phyloP scores from a whole-genome alignment of 2,797 vertebrate genomes.

The Kryptopterus vitreolus region DNA sequence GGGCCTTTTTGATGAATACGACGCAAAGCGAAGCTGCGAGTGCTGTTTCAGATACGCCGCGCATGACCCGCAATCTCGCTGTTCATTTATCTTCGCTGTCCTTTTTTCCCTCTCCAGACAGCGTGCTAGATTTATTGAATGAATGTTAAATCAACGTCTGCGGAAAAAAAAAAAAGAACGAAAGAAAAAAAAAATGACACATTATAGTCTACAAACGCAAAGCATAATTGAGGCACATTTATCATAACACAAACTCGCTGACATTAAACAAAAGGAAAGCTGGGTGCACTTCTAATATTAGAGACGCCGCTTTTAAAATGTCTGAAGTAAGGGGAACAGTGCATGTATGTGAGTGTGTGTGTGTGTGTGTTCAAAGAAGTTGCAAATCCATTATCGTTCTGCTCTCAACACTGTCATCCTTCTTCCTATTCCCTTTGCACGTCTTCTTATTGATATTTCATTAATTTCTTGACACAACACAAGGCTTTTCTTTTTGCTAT shows the following conservation, averaged over 20 bases:
- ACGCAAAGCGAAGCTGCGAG: constrained; percentile 21
- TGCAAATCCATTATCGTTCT: background rate
- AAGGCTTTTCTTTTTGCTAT: background rate
- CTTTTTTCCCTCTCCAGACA: constrained; percentile 5
- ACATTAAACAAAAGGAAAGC: constrained; percentile 30
- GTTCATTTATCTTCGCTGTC: constrained; percentile 26
- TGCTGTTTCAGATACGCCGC: constrained; percentile 17
- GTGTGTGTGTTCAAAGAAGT: constrained; percentile 1
- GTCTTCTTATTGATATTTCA: background rate
- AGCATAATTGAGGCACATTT: constrained; percentile 42
- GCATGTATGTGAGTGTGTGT: background rate
- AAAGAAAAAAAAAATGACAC: constrained; percentile 27
- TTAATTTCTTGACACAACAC: background rate
- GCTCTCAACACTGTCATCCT: background rate
- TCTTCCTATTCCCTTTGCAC: background rate
- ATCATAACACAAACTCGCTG: constrained; percentile 35
- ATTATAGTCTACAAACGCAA: constrained; percentile 33
- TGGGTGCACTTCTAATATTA: constrained; percentile 35
- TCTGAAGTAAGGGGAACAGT: constrained; percentile 7
- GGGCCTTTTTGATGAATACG: constrained; percentile 69
- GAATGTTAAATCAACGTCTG: constrained; percentile 35
- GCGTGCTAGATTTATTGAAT: constrained; percentile 37
- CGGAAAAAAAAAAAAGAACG: background rate
- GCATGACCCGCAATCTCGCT: constrained; percentile 32
- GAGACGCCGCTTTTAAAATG: constrained; percentile 4